These are phyloP conservation scores for Sipha flava DNA, from an alignment of 1,140 invertebrate species.

Conservation along the genomic window DNA sequence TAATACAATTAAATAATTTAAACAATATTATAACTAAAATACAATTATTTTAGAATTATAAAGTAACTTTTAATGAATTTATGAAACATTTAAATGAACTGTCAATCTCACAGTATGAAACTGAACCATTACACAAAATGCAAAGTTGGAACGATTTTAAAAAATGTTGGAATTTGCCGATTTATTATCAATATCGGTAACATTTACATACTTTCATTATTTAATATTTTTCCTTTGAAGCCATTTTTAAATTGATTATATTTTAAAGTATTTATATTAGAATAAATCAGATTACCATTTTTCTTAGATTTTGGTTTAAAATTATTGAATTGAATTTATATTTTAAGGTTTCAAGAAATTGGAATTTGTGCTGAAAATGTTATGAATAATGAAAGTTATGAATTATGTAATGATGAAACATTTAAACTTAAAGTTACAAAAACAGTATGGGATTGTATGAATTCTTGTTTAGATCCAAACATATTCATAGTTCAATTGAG, in stretches of 20 bases:
- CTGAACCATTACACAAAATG: not conserved
- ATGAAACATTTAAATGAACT: not conserved
- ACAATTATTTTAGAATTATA: conserved; percentile 8
- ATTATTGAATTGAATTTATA: too few relatives aligned
- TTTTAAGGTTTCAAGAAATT: conserved; percentile 17
- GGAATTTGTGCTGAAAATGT: not conserved
- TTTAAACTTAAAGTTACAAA: conserved; percentile 26
- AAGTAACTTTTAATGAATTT: conserved; percentile 23
- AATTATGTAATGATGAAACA: not conserved
- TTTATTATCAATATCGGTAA: conserved; percentile 30
- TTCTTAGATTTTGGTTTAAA: too few relatives aligned
- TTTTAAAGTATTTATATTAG: too few relatives aligned
- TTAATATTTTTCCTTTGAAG: too few relatives aligned
- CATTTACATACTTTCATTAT: too few relatives aligned
- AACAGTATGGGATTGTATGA: conserved; percentile 19
- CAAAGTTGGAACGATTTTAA: conserved; percentile 24
- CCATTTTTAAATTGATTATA: too few relatives aligned
- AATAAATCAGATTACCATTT: too few relatives aligned
- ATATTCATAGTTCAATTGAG: conserved; percentile 3
- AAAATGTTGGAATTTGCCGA: conserved; percentile 23
- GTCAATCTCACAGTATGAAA: conserved; percentile 1
- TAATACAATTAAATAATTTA: not conserved
- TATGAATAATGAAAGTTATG: not conserved
- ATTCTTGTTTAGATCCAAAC: conserved; percentile 19
- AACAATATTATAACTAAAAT: not conserved